phyloP scores from a whole-genome alignment of 2,888 invertebrate genomes.

The Bruchidius siliquastri region DNA sequence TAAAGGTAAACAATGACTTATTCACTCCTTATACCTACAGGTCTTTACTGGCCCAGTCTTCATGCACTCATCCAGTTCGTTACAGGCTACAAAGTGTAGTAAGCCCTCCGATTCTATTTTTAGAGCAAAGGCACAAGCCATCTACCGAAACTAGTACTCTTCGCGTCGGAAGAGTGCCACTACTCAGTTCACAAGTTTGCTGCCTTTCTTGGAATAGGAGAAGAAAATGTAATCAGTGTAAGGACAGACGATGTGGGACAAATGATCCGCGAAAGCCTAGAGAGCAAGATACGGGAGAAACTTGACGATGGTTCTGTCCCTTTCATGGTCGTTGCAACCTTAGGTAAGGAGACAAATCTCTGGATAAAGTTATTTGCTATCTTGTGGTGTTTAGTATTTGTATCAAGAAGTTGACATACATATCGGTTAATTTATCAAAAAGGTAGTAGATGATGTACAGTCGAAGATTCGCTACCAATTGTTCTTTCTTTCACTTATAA shows the following conservation, averaged over 20 bases:
- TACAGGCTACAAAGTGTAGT: no score
- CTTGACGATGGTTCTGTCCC: conserved; percentile 41
- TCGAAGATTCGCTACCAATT: no score
- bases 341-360: conserved; percentile 29
- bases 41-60: no score
- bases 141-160: conserved; percentile 47
- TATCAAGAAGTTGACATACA: no score
- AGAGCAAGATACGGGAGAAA: conserved; percentile 39
- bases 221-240: conserved; percentile 53
- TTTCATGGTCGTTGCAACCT: conserved; percentile 50
- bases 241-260: conserved; percentile 45
- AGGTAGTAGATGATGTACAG: no score
- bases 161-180: conserved; percentile 57
- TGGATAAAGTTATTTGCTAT: no score
- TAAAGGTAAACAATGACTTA: conserved; percentile 42
- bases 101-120: no score
- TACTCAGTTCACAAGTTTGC: conserved; percentile 59
- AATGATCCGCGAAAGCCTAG: conserved; percentile 41
- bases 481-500: no score
- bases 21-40: no score
- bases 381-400: no score
- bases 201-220: conserved; percentile 55
- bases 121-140: conserved; percentile 45
- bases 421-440: no score
- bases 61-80: no score